These are phyloP conservation scores for Pelvicachromis taeniatus DNA, from an alignment of 2,113 vertebrate genomes.

Conservation along the genomic window DNA sequence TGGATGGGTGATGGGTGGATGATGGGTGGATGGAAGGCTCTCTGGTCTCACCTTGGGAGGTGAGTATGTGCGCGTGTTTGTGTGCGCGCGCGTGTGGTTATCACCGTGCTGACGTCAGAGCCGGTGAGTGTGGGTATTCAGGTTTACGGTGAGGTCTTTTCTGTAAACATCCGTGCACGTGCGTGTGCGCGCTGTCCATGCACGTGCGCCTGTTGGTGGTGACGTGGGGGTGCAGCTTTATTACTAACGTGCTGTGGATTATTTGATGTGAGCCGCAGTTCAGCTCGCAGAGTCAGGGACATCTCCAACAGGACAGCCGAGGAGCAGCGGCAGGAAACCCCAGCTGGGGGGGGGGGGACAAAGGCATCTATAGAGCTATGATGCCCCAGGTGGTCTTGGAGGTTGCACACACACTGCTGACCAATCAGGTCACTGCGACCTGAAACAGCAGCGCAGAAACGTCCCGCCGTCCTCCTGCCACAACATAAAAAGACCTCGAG, in stretches of 20 bases:
- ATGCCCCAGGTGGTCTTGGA: neutral
- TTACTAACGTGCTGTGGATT: neutral
- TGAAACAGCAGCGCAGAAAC: neutral
- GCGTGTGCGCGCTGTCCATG: neutral
- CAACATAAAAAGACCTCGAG: neutral
- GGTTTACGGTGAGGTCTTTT: neutral
- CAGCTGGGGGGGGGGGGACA: no score
- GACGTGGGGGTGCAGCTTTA: neutral
- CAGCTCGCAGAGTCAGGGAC: neutral
- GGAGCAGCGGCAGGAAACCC: neutral
- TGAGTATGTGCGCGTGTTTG: neutral
- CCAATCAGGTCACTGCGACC: neutral
- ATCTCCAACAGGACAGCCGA: neutral
- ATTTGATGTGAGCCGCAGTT: neutral
- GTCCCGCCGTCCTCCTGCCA: neutral
- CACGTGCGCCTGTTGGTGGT: neutral
- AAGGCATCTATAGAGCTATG: no score
- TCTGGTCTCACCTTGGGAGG: slow-evolving; percentile 46
- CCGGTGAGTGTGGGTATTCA: neutral
- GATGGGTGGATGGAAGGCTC: neutral
- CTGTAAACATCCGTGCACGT: neutral
- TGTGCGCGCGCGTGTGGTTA: neutral
- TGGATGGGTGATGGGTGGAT: neutral
- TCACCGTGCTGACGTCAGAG: slow-evolving; percentile 27
- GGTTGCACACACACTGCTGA: neutral